Evolutionary conservation across 2,888 invertebrate species (phyloP), one percentile per base, ranked within the genome.

Genomic region (Drosophila nigricruria): DNA sequence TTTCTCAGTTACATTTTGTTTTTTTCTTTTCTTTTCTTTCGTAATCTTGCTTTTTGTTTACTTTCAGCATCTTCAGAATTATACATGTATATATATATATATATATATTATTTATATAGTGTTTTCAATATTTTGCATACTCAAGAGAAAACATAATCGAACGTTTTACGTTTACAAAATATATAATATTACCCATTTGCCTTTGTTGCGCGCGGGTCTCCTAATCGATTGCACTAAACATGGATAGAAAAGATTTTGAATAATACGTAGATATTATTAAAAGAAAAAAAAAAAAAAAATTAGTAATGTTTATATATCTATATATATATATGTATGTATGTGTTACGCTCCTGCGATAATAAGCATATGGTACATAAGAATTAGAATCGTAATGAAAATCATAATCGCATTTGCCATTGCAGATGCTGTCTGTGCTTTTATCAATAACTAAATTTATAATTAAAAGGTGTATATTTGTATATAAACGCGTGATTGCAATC

Each of bases 181-280:
- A 45, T 54, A 49, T 59, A 61, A 70, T 57, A 54, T 58, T 73
- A 36, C 32, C 57, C 61, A 68, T 42, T 47, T 56, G 30, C 59
- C 49, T 42, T n/a, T 32, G 32, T 49, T 70, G 42, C 61, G 54
- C 65, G 64, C 61, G 68, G 58, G 53, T 71, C 34, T 66, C 59
- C 62, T 66, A 67, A 76, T 53, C 56, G 59, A 75, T 75, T 76
- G 49, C 67, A 75, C 62, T 66, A 63, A 72, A 72, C 56, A 36
- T 67, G 67, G 49, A 67, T 57, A 60, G 45, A 53, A 75, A 27
- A 52, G 34, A 20, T 58, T 63, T 18, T 34, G 40, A 64, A 42
- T 47, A 63, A 23, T 61, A 49, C 63, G 50, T 43, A 57, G 40
- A 61, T 40, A 27, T 59, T 50, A 57, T 2, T 27, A 36, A n/a